Conservation (phyloP, 2,888 invertebrate species). For the Pachycephus smyrnensis region DNA sequence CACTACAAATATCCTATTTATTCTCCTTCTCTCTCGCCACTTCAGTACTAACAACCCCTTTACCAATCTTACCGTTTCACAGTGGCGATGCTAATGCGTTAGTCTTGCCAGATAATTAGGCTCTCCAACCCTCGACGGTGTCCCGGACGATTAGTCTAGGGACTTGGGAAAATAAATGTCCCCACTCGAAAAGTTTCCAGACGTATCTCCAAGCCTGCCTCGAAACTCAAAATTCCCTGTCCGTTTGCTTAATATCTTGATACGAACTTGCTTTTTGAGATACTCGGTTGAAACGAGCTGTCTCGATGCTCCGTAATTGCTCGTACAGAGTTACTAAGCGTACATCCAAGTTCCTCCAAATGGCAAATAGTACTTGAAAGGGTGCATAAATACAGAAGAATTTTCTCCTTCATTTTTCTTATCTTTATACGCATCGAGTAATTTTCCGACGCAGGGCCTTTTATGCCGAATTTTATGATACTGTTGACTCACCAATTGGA, state of each 20-base stretch:
- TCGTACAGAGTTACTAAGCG: neutral
- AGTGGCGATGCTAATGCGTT: conserved; percentile 10
- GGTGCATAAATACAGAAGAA: neutral
- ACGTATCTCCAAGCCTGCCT: neutral
- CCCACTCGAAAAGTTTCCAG: neutral
- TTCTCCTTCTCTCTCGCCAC: neutral
- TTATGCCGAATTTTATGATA: neutral
- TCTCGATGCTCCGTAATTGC: neutral
- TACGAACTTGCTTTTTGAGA: neutral
- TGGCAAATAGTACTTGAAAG: neutral
- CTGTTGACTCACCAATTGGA: neutral
- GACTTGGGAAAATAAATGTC: neutral
- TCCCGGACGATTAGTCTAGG: neutral
- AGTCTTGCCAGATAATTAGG: conserved; percentile 14
- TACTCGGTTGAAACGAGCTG: neutral
- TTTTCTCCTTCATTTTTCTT: neutral
- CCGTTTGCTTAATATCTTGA: neutral
- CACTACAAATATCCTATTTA: neutral
- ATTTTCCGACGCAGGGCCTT: neutral
- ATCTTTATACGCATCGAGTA: neutral
- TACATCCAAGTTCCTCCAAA: neutral
- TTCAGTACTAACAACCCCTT: neutral
- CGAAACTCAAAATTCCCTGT: neutral
- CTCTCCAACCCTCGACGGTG: neutral
- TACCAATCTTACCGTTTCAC: conserved; percentile 20